phyloP scores from a whole-genome alignment of 2,797 vertebrate species.

The Artibeus lituratus region DNA sequence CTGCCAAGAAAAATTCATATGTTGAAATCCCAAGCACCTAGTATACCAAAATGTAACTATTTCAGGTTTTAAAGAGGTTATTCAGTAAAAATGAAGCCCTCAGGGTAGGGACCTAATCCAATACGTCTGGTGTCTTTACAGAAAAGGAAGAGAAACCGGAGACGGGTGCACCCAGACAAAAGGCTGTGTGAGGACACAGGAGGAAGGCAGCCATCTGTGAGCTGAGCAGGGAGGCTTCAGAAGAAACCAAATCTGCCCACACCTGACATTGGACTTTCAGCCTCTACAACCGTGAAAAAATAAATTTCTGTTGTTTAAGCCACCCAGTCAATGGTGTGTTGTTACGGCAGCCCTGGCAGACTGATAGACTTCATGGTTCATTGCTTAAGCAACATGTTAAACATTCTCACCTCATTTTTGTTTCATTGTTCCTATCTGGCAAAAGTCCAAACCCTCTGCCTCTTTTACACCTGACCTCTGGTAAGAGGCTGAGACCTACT shows the following conservation, averaged over 20 bases:
- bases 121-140: not conserved
- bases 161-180: not conserved
- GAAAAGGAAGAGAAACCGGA: not conserved
- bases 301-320: not conserved
- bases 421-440: not conserved
- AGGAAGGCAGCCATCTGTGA: not conserved
- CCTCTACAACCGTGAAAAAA: not conserved
- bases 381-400: not conserved
- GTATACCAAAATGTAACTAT: not conserved
- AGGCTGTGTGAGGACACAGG: not conserved
- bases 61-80: not conserved
- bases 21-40: not conserved
- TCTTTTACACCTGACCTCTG: not conserved
- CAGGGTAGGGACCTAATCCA: not conserved
- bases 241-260: not conserved
- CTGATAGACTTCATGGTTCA: not conserved
- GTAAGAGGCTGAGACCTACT: not conserved
- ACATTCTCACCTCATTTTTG: not conserved
- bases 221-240: not conserved
- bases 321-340: not conserved
- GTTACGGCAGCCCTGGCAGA: not conserved
- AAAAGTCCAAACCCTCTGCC: not conserved
- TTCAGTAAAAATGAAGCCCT: not conserved
- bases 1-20: not conserved
- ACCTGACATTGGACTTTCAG: not conserved